Percentiles rank a stretch among this genome's conserved stretches.
These are phyloP conservation scores for Drosophila rubida DNA, from an alignment of 2,888 invertebrate species.

Conservation along the genomic window DNA sequence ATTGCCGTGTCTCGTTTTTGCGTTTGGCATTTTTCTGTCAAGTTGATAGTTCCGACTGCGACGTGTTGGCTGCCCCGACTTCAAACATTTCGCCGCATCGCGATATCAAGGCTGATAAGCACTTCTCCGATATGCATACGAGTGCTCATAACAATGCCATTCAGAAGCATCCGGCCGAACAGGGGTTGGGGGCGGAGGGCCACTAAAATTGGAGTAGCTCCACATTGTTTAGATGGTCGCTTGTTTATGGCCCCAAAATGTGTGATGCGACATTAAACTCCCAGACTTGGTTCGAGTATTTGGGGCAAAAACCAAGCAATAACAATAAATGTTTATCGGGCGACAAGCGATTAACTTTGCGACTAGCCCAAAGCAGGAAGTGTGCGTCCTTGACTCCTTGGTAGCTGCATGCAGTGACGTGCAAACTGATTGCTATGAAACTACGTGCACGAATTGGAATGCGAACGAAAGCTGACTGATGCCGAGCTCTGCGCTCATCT, in stretches of 20 bases:
- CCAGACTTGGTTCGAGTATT: neutral
- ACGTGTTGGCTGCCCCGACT: constrained; percentile 24
- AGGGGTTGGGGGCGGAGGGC: neutral
- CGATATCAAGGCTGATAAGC: constrained; percentile 46
- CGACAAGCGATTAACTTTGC: constrained; percentile 10
- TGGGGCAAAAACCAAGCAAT: neutral
- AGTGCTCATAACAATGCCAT: neutral
- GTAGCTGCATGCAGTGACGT: too few relatives aligned
- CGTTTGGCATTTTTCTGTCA: constrained; percentile 14
- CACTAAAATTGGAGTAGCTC: constrained; percentile 18
- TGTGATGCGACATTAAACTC: constrained; percentile 5
- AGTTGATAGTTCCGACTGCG: constrained; percentile 9
- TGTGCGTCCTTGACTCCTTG: neutral
- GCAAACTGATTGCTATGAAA: neutral
- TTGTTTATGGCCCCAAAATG: constrained; percentile 12
- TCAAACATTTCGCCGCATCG: constrained; percentile 31
- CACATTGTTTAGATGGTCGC: constrained; percentile 1
- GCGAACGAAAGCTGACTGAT: neutral
- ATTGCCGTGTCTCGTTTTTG: constrained; percentile 30
- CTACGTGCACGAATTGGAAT: neutral
- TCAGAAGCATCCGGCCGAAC: neutral
- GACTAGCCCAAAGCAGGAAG: neutral
- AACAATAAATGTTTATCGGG: constrained; percentile 22
- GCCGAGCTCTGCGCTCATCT: neutral
- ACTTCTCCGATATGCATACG: constrained; percentile 26